Evolutionary conservation across 2,888 invertebrate species (phyloP).

Genomic region (Epicampocera succincta): DNA sequence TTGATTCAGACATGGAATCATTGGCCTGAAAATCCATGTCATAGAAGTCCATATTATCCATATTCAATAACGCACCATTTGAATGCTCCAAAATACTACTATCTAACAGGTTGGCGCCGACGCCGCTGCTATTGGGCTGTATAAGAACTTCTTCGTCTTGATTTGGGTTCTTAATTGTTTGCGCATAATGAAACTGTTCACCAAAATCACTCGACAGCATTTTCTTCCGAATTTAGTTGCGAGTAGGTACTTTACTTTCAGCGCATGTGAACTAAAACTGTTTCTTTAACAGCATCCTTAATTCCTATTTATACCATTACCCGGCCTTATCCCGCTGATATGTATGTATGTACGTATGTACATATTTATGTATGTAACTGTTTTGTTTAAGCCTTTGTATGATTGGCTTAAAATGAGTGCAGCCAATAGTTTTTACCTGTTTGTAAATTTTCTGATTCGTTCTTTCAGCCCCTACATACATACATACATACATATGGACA

Average conservation of each 20-base stretch:
- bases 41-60: conserved; percentile 50
- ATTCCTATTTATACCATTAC: conserved; percentile 66
- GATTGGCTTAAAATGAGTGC: conserved; percentile 67
- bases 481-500: background rate
- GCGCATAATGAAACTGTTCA: conserved; percentile 59
- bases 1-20: conserved; percentile 66
- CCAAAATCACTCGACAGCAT: conserved; percentile 70
- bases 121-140: conserved; percentile 7
- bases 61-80: background rate
- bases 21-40: conserved; percentile 47
- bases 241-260: conserved; percentile 32
- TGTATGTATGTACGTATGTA: too few species aligned
- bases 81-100: conserved; percentile 23
- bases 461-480: conserved; percentile 11
- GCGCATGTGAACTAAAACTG: conserved; percentile 61
- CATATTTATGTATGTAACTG: too few species aligned
- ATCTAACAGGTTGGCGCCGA: conserved; percentile 15
- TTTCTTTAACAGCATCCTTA: conserved; percentile 36
- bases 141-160: background rate
- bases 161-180: conserved; percentile 13
- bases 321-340: background rate
- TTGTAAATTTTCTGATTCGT: conserved; percentile 66
- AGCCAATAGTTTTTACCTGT: conserved; percentile 61
- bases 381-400: conserved; percentile 40
- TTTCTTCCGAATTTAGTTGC: conserved; percentile 35